Evolutionary conservation across 2,113 vertebrate genomes (phyloP).

Genomic region (Calidris pygmaea): DNA sequence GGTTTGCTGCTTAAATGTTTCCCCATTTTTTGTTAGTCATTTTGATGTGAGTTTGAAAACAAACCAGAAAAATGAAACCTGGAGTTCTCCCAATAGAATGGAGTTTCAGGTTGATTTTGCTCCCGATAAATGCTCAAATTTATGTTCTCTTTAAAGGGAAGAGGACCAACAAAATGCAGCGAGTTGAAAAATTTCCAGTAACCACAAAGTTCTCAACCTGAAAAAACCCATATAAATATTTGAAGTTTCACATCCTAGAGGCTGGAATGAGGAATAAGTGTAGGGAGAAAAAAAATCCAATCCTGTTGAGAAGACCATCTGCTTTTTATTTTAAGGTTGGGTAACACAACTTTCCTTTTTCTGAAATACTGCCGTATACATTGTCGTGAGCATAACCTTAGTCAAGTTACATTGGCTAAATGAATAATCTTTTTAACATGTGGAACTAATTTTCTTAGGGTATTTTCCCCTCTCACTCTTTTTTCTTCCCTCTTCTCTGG

Average conservation of each 20-base stretch:
- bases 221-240: not conserved
- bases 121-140: not conserved
- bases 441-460: constrained; percentile 74
- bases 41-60: not conserved
- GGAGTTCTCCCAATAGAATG: not conserved
- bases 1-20: not conserved
- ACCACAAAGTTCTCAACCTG: not conserved
- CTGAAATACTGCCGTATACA: constrained; percentile 30
- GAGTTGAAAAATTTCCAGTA: not conserved
- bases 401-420: constrained; percentile 65
- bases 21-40: not conserved
- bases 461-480: constrained; percentile 29
- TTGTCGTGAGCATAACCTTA: constrained; percentile 64
- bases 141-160: not conserved
- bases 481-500: not conserved
- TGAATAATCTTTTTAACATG: constrained; percentile 67
- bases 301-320: constrained; percentile 44
- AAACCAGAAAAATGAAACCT: not conserved
- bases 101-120: not conserved
- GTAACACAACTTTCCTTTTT: constrained; percentile 52
- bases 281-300: not conserved
- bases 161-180: not conserved
- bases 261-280: not conserved
- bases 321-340: constrained; percentile 65
- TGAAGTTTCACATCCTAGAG: not conserved